Conservation (phyloP, 2,113 vertebrate genomes). For the Xiphophorus couchianus region DNA sequence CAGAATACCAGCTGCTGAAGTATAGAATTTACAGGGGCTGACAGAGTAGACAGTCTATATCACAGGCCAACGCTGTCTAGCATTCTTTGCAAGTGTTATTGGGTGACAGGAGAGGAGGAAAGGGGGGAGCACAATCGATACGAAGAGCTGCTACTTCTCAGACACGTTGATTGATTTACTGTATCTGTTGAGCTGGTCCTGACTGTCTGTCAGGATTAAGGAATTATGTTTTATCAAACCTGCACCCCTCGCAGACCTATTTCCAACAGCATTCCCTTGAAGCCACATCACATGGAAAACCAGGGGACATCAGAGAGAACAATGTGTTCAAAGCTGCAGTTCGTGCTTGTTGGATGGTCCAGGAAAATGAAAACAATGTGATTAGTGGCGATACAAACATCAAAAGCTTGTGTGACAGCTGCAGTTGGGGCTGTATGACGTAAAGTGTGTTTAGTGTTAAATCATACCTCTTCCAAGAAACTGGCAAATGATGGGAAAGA, state of each 20-base stretch:
- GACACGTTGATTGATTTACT: slow-evolving; percentile 73
- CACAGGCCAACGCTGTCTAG: slow-evolving; percentile 14
- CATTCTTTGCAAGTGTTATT: slow-evolving; percentile 24
- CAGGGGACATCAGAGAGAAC: slow-evolving; percentile 40
- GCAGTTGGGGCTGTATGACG: not conserved
- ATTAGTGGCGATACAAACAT: slow-evolving; percentile 9
- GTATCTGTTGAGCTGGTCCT: slow-evolving; percentile 70
- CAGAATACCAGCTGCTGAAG: not conserved
- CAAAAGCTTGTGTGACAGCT: slow-evolving; percentile 9
- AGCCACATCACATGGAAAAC: slow-evolving; percentile 54
- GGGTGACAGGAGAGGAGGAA: not conserved
- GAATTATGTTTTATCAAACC: slow-evolving; percentile 74
- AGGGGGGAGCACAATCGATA: slow-evolving; percentile 55
- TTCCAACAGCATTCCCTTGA: slow-evolving; percentile 46
- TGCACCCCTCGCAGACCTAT: slow-evolving; percentile 47
- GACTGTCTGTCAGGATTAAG: slow-evolving; percentile 76
- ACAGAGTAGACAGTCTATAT: slow-evolving; percentile 11
- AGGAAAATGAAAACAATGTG: slow-evolving; percentile 34
- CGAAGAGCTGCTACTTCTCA: slow-evolving; percentile 62
- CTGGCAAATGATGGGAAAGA: not conserved
- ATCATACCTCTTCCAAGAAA: not conserved
- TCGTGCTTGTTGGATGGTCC: slow-evolving; percentile 33
- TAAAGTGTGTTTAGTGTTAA: slow-evolving; percentile 9
- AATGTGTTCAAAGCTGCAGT: slow-evolving; percentile 17
- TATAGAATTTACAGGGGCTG: slow-evolving; percentile 2